Evolutionary conservation across 2,888 invertebrate genomes (phyloP).

Genomic region (Formica aserva): DNA sequence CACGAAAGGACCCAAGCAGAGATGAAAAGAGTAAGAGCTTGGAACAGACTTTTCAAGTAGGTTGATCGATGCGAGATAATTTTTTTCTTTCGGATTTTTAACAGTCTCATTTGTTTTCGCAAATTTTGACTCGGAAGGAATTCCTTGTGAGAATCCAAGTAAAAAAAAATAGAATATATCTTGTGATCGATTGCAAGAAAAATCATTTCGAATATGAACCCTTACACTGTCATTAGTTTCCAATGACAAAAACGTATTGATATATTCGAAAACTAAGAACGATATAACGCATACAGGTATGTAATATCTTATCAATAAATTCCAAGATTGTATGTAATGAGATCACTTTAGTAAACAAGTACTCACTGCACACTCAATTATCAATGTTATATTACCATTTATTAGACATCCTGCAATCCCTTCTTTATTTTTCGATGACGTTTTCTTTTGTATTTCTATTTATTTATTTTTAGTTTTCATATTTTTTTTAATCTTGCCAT

Average conservation of each 20-base stretch:
- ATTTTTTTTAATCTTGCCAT: background rate
- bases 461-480: background rate
- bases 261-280: background rate
- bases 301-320: background rate
- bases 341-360: background rate
- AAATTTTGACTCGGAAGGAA: background rate
- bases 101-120: background rate
- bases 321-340: background rate
- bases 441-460: background rate
- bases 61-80: background rate
- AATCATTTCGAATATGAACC: background rate
- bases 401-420: background rate
- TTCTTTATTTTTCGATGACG: background rate
- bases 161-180: background rate
- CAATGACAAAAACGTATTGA: background rate
- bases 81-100: constrained; percentile 1
- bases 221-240: background rate
- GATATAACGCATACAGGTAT: background rate
- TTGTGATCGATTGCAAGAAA: background rate
- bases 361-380: background rate
- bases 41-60: constrained; percentile 3
- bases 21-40: background rate
- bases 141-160: background rate
- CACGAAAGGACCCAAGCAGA: background rate
- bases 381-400: background rate